These are phyloP conservation scores for Vulpes vulpes DNA, from an alignment of 2,113 vertebrate genomes.

Conservation along the genomic window DNA sequence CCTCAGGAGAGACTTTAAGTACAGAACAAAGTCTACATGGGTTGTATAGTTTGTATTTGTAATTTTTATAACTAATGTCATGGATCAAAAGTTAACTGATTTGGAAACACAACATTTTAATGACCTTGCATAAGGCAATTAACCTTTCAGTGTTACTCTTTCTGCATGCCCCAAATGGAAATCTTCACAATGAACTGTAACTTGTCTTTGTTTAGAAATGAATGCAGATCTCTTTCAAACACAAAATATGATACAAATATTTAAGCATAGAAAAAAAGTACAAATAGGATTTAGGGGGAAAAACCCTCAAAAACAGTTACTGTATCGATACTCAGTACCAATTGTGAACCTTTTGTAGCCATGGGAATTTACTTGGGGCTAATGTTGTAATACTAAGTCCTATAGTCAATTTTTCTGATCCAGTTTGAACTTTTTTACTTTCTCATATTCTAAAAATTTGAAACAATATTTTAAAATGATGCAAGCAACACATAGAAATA, in stretches of 20 bases:
- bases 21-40: neutral
- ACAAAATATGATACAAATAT: neutral
- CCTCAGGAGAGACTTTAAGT: neutral
- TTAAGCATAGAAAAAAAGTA: neutral
- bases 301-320: neutral
- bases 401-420: neutral
- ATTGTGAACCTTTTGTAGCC: neutral
- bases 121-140: neutral
- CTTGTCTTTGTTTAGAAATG: neutral
- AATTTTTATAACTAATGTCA: slow-evolving; percentile 4
- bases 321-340: neutral
- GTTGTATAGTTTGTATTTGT: slow-evolving; percentile 24
- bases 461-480: neutral
- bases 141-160: neutral
- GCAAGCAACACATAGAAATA: neutral
- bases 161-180: neutral
- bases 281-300: neutral
- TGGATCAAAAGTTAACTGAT: neutral
- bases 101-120: slow-evolving; percentile 38
- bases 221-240: neutral
- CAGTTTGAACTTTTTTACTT: neutral
- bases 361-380: neutral
- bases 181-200: neutral
- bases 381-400: neutral
- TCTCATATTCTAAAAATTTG: neutral